Base-by-base conservation (phyloP, 2,797 vertebrate genomes). In the Babyrousa celebensis region DNA sequence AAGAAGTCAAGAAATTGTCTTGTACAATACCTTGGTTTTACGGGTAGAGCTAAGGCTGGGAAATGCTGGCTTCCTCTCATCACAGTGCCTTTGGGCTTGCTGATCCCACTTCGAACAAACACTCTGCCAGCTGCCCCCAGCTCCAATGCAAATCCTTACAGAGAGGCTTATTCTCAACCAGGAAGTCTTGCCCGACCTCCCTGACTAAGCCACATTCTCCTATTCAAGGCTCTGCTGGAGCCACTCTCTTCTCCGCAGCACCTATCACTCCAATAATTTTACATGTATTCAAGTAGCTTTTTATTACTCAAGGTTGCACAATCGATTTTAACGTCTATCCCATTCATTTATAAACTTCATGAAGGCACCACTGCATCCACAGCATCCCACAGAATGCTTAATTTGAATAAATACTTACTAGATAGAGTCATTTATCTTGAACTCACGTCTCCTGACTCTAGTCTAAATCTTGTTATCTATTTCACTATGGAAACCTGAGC, bases 331-430 rank as follows among this genome's bases (percentile, higher is more conserved):
- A 89, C 74, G 3, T 78, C 36, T 52, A 5, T 87, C 21, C 15
- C 11, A 6, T 16, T 67, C 40, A 56, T 85, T 62, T 70, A 36
- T 43, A 80, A 89, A 17, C n/a, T 85, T 85, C 58, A 75, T 65
- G 43, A 92, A 96, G 21, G 23, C 27, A 74, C 54, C 14, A 43
- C 17, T 71, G 29, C 63, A 88, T 65, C 23, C 32, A 3, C 15
- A 89, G 52, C 3, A 74, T 77, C 63, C 48, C 52, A 7, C 4
- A 95, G 48, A 94, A 84, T 54, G 25, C 67, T 87, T 83, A 88
- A 62, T 77, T 54, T 85, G n/a, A 62, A 77, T 52, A 63, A 71
- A 43, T 75, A 84, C 71, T 97, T 84, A 65, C 78, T 94, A 68
- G 56, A 85, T 54, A 82, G 58, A 83, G 74, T 86, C 12, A 58